phyloP scores from a whole-genome alignment of 2,113 vertebrate genomes.

The Capricornis sumatraensis region DNA sequence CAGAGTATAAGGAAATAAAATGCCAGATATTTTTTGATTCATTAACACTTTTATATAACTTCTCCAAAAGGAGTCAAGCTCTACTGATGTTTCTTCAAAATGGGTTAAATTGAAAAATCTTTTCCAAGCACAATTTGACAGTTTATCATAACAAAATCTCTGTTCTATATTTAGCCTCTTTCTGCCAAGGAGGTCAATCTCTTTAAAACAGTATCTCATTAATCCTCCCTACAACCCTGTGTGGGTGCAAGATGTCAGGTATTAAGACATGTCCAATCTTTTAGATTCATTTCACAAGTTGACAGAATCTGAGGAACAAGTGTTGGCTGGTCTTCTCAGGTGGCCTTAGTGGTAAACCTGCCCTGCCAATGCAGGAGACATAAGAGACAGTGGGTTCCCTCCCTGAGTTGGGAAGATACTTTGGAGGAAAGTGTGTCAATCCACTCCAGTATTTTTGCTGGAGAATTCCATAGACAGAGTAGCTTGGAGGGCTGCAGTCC shows the following conservation, averaged over 20 bases:
- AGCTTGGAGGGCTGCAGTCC: not conserved
- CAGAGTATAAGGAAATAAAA: not conserved
- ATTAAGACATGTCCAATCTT: not conserved
- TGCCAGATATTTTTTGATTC: not conserved
- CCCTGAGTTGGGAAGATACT: not conserved
- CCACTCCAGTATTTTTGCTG: not conserved
- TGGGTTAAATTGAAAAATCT: not conserved
- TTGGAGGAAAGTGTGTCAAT: not conserved
- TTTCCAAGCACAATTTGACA: not conserved
- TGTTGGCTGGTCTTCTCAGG: not conserved
- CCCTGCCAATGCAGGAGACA: not conserved
- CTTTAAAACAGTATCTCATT: conserved; percentile 32
- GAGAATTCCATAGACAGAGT: not conserved
- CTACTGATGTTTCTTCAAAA: not conserved
- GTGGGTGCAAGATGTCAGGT: not conserved
- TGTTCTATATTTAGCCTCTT: not conserved
- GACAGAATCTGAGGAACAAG: not conserved
- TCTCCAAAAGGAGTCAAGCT: not conserved
- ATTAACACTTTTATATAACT: not conserved
- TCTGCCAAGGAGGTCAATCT: not conserved
- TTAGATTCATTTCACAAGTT: not conserved
- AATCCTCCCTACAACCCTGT: not conserved
- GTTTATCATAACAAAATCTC: conserved; percentile 15
- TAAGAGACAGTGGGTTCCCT: not conserved
- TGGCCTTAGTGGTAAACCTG: not conserved